phyloP scores from a whole-genome alignment of 1,140 invertebrate species.

The Caerostris darwini region DNA sequence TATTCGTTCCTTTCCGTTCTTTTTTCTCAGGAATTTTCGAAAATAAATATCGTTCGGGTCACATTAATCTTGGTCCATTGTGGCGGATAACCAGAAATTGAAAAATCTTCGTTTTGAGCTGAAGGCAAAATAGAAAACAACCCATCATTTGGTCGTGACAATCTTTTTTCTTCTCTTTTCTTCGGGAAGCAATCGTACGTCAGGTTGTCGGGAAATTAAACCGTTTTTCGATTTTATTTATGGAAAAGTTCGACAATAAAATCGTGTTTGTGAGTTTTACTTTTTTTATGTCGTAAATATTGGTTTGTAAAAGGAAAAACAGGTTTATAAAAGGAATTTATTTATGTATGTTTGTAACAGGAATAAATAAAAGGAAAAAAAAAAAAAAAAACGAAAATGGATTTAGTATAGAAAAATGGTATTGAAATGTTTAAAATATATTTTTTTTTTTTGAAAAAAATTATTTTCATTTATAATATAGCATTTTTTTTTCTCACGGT shows the following conservation, averaged over 20 bases:
- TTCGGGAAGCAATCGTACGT: background rate
- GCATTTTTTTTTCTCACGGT: no score
- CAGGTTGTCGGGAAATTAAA: constrained; percentile 23
- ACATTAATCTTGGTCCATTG: background rate
- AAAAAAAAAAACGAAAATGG: no score
- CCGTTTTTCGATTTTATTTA: background rate
- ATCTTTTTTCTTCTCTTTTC: background rate
- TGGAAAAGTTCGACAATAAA: background rate
- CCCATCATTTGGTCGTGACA: background rate
- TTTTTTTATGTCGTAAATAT: no score
- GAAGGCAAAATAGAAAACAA: background rate
- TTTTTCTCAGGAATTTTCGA: background rate
- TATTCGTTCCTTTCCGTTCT: background rate
- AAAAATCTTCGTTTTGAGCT: constrained; percentile 38
- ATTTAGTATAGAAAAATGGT: no score
- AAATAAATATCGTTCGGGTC: constrained; percentile 8
- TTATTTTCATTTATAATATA: no score
- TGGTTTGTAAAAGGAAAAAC: no score
- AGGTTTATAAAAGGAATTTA: no score
- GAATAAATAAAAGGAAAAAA: no score
- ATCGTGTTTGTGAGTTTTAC: background rate
- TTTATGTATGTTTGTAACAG: no score
- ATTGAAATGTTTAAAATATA: no score
- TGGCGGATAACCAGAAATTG: background rate
- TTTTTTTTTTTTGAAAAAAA: no score